A percentile compares a stretch with the other conserved stretches of the same genome.
Evolutionary conservation across 2,888 invertebrate genomes (phyloP).

Genomic region (Ectemnius continuus): DNA sequence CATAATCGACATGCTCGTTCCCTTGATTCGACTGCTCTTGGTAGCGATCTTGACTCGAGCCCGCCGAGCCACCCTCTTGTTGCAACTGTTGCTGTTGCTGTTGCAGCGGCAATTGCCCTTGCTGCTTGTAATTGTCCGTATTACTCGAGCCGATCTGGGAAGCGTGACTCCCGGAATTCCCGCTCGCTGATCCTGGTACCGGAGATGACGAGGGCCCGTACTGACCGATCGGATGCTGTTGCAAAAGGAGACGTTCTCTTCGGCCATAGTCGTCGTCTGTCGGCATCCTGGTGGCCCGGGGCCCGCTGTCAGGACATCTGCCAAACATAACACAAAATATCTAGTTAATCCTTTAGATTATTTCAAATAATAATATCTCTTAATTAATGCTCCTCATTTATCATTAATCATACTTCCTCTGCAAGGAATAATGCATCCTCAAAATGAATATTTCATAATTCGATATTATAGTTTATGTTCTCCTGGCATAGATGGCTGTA

Average conservation of each 20-base stretch:
- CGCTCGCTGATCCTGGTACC: constrained; percentile 57
- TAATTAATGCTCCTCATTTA: no score
- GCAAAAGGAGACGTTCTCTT: constrained; percentile 77
- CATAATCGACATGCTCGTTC: constrained; percentile 62
- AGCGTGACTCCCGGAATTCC: constrained; percentile 48
- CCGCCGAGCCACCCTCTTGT: constrained; percentile 62
- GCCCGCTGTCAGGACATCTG: constrained; percentile 85
- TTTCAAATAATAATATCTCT: no score
- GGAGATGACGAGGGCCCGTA: constrained; percentile 69
- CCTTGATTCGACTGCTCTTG: constrained; percentile 68
- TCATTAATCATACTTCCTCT: no score
- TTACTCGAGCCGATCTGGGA: constrained; percentile 65
- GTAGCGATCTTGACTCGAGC: constrained; percentile 74
- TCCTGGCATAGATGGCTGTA: no score
- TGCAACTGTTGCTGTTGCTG: constrained; percentile 74
- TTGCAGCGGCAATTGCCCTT: constrained; percentile 48
- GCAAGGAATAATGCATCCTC: no score
- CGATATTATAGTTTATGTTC: no score
- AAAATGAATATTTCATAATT: no score
- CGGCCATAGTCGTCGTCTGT: constrained; percentile 79
- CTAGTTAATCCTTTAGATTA: no score
- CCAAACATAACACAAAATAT: constrained; percentile 54
- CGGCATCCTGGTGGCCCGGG: constrained; percentile 83
- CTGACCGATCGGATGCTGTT: constrained; percentile 74
- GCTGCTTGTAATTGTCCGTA: constrained; percentile 79